Conservation (phyloP, 2,888 invertebrate genomes). For the Ectemnius cavifrons region DNA sequence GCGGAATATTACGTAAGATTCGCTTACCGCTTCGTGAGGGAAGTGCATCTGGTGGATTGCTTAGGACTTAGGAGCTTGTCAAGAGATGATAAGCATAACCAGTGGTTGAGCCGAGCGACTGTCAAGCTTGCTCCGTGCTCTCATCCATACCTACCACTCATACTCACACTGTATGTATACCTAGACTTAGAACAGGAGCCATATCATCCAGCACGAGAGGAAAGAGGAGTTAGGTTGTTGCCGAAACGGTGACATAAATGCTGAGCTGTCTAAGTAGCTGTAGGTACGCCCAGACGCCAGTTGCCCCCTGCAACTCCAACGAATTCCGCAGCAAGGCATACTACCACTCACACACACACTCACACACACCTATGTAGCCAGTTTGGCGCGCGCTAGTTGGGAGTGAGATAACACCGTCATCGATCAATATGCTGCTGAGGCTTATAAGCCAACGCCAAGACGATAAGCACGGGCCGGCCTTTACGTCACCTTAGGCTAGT, state of each 20-base stretch:
- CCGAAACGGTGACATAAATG: slow-evolving; percentile 14
- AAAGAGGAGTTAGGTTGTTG: not conserved
- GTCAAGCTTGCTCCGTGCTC: not conserved
- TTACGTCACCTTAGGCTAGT: slow-evolving; percentile 14
- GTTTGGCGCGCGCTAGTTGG: slow-evolving; percentile 10
- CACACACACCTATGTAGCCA: not conserved
- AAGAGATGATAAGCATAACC: not conserved
- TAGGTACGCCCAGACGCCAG: not conserved
- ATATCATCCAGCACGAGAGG: not conserved
- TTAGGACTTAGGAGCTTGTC: not conserved
- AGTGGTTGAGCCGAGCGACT: not conserved
- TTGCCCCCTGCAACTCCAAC: not conserved
- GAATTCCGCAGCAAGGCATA: slow-evolving; percentile 4
- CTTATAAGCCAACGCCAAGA: slow-evolving; percentile 21
- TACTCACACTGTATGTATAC: too few relatives aligned
- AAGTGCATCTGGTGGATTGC: not conserved
- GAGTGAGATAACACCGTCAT: slow-evolving; percentile 35
- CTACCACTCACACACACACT: too few relatives aligned
- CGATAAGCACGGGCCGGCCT: slow-evolving; percentile 17
- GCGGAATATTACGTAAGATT: slow-evolving; percentile 21
- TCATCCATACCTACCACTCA: too few relatives aligned
- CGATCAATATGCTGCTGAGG: slow-evolving; percentile 59
- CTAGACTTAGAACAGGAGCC: not conserved
- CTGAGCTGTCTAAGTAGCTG: slow-evolving; percentile 6
- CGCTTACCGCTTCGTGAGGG: slow-evolving; percentile 1